A percentile compares a stretch with the other conserved stretches of the same genome.
These are phyloP conservation scores for Squalus acanthias DNA, from an alignment of 2,797 vertebrate species.

Conservation along the genomic window DNA sequence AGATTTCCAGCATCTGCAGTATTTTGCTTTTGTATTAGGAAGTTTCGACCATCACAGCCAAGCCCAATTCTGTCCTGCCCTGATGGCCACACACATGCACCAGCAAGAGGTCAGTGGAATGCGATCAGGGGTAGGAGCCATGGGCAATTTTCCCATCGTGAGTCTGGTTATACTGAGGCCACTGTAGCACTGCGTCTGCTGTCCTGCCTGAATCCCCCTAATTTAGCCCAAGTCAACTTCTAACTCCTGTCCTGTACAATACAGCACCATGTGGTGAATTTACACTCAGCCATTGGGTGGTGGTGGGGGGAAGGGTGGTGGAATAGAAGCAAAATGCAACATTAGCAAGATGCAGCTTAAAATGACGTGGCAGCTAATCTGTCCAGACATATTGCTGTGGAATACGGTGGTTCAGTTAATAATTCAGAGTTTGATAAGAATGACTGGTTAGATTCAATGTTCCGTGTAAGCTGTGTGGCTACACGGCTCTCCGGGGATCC, in stretches of 20 bases:
- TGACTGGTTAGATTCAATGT: neutral
- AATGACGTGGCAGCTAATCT: neutral
- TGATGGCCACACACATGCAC: neutral
- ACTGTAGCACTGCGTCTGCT: neutral
- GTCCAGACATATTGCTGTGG: neutral
- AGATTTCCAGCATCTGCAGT: too few species aligned
- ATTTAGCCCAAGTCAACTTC: neutral
- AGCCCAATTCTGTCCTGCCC: neutral
- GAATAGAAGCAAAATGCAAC: neutral
- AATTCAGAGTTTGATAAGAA: neutral
- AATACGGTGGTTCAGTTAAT: neutral
- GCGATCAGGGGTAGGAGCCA: neutral
- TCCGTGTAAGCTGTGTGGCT: too few species aligned
- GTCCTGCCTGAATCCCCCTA: neutral
- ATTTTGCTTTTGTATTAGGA: neutral
- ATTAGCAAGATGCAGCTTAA: neutral
- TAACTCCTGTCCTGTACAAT: neutral
- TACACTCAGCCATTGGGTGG: neutral
- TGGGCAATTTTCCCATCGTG: neutral
- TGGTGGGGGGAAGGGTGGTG: neutral
- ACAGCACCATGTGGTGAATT: neutral
- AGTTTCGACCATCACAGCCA: neutral
- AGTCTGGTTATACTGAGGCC: neutral
- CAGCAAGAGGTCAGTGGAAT: neutral
- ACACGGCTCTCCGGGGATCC: too few species aligned